Conservation (phyloP, 2,888 invertebrate species). For the Agrypnus murinus region DNA sequence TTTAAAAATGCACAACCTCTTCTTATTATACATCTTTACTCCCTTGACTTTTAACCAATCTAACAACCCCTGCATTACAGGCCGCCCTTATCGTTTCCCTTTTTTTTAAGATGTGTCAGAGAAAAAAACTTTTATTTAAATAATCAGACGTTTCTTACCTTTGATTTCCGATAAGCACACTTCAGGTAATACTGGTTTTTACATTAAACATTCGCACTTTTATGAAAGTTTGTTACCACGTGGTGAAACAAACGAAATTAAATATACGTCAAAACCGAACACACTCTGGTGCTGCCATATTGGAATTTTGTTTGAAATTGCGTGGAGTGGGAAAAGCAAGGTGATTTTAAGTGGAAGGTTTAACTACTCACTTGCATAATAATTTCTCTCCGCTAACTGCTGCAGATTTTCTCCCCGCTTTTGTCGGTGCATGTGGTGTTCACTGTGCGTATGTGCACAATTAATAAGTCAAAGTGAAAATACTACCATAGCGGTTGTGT, state of each 20-base stretch:
- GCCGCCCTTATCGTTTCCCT: constrained; percentile 22
- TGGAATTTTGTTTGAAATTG: constrained; percentile 19
- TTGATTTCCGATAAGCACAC: neutral
- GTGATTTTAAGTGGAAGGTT: constrained; percentile 1
- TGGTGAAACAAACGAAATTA: constrained; percentile 37
- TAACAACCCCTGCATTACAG: constrained; percentile 29
- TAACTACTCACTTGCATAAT: neutral
- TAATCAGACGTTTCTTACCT: constrained; percentile 22
- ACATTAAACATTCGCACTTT: constrained; percentile 3
- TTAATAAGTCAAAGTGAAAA: too few species aligned
- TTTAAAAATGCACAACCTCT: too few species aligned
- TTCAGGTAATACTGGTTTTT: neutral
- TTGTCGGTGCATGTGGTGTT: too few species aligned
- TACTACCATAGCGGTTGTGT: too few species aligned
- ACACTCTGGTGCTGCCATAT: constrained; percentile 36
- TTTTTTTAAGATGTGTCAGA: neutral
- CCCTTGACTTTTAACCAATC: too few species aligned
- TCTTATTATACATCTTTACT: too few species aligned
- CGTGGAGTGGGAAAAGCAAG: constrained; percentile 18
- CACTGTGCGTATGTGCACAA: too few species aligned
- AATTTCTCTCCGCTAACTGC: too few species aligned
- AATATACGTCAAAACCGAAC: constrained; percentile 20
- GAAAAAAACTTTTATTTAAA: constrained; percentile 1
- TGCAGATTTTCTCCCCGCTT: too few species aligned
- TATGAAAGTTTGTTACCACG: constrained; percentile 19